These are phyloP conservation scores for Oreocharis arfaki DNA, from an alignment of 2,113 vertebrate genomes.

Conservation along the genomic window DNA sequence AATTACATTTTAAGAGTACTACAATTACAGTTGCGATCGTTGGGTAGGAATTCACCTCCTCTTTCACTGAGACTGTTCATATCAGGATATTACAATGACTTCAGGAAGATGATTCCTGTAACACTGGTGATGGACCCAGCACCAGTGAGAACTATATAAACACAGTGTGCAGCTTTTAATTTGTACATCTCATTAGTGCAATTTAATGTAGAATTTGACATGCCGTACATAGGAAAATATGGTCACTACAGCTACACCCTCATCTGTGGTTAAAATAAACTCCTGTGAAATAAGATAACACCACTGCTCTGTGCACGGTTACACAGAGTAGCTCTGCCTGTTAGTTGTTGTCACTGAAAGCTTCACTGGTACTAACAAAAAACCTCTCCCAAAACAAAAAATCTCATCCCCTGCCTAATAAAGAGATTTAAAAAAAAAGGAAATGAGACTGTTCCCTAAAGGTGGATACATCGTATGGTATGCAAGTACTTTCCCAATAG, in stretches of 20 bases:
- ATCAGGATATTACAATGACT: background rate
- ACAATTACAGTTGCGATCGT: background rate
- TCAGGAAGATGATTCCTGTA: background rate
- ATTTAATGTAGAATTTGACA: background rate
- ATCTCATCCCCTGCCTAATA: background rate
- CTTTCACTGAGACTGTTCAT: background rate
- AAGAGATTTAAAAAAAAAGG: background rate
- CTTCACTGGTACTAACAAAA: background rate
- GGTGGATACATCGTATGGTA: background rate
- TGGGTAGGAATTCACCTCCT: background rate
- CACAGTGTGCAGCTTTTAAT: background rate
- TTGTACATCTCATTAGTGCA: background rate
- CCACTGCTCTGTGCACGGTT: background rate
- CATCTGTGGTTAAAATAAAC: background rate
- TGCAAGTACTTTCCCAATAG: background rate
- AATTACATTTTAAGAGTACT: background rate
- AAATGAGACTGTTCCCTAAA: background rate
- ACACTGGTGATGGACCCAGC: background rate
- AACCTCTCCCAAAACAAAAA: too few relatives aligned
- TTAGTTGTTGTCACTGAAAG: background rate
- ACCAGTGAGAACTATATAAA: background rate
- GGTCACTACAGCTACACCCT: background rate
- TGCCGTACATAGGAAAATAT: background rate
- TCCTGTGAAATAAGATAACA: background rate
- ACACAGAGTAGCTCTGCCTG: background rate